Conservation (phyloP, 2,113 vertebrate genomes). For the Agapornis roseicollis region DNA sequence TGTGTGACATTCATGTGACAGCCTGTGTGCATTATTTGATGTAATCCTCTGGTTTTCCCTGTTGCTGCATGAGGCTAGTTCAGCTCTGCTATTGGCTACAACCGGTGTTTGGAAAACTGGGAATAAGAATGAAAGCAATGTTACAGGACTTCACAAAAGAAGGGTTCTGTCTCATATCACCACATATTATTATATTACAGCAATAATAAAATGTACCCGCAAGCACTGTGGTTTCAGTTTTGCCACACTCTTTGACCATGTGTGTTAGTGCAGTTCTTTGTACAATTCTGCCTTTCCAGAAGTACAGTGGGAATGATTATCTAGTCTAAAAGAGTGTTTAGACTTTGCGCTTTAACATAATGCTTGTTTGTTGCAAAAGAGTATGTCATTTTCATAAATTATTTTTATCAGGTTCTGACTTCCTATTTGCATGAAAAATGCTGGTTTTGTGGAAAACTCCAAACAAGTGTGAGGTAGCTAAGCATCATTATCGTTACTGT, state of each 20-base stretch:
- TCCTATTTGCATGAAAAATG: not conserved
- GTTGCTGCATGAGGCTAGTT: not conserved
- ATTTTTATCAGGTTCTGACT: not conserved
- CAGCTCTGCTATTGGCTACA: not conserved
- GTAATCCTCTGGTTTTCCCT: not conserved
- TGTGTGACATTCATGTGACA: not conserved
- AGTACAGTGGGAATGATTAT: not conserved
- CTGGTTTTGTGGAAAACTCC: not conserved
- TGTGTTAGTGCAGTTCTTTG: not conserved
- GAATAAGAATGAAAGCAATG: not conserved
- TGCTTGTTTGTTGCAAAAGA: not conserved
- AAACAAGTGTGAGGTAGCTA: not conserved
- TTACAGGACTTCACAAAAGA: not conserved
- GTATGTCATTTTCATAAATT: not conserved
- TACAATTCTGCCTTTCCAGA: not conserved
- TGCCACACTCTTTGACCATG: not conserved
- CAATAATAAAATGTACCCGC: not conserved
- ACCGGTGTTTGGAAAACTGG: not conserved
- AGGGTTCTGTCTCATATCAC: not conserved
- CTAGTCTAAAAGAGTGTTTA: not conserved
- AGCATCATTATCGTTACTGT: not conserved
- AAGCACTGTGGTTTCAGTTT: not conserved
- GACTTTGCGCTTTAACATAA: not conserved
- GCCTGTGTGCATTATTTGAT: not conserved
- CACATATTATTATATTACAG: not conserved